phyloP scores from a whole-genome alignment of 2,113 vertebrate genomes.

The Arizona elegans region DNA sequence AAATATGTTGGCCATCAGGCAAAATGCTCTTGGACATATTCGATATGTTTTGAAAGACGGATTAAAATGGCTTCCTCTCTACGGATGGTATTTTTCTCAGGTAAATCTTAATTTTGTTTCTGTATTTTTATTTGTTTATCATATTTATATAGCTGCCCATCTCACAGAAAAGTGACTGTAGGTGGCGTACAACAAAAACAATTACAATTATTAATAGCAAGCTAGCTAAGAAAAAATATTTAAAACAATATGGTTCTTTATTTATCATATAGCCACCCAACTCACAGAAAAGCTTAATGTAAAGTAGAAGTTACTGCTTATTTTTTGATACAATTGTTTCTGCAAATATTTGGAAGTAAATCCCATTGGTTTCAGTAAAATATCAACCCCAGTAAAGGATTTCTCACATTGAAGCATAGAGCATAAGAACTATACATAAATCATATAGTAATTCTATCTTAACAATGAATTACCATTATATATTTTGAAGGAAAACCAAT shows the following conservation, averaged over 20 bases:
- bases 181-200: neutral
- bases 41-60: conserved; percentile 94
- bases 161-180: neutral
- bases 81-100: conserved; percentile 97
- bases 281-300: neutral
- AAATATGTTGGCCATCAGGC: conserved; percentile 87
- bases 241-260: neutral
- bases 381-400: neutral
- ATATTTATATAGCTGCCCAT: neutral
- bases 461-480: neutral
- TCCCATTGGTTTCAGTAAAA: neutral
- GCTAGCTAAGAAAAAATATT: neutral
- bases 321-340: neutral
- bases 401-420: neutral
- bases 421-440: neutral
- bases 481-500: neutral
- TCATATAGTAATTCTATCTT: neutral
- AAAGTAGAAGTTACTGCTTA: neutral
- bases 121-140: neutral
- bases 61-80: conserved; percentile 93
- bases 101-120: conserved; percentile 60
- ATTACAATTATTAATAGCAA: neutral
- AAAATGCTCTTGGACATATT: conserved; percentile 87
- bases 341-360: neutral
- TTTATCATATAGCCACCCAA: neutral